These are phyloP conservation scores for Gastracanthus pulcherrimus DNA, from an alignment of 2,888 invertebrate species.

Conservation along the genomic window DNA sequence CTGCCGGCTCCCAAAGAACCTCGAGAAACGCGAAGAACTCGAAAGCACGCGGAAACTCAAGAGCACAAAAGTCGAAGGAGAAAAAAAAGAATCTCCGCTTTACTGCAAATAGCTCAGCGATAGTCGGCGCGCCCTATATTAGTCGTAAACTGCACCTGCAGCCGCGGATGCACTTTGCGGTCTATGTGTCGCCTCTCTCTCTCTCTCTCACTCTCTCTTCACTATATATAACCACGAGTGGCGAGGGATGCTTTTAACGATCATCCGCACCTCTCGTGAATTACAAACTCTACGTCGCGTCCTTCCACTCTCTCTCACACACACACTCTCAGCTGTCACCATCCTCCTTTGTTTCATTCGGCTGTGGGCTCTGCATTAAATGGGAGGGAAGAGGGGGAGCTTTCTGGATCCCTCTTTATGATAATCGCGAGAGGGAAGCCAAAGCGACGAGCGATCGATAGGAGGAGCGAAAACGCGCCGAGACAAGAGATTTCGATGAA, in stretches of 20 bases:
- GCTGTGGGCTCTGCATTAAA: too few relatives aligned
- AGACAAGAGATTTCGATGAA: constrained; percentile 20
- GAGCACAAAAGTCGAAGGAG: neutral
- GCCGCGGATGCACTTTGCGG: constrained; percentile 4
- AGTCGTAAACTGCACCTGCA: neutral
- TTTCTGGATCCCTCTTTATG: constrained; percentile 9
- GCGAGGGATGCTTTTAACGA: constrained; percentile 1
- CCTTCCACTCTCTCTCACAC: neutral
- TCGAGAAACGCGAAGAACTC: too few relatives aligned
- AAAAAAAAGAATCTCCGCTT: neutral
- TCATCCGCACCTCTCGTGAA: constrained; percentile 5
- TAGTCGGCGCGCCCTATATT: neutral
- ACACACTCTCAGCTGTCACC: neutral
- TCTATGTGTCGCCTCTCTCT: too few relatives aligned
- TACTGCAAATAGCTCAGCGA: neutral
- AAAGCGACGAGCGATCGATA: constrained; percentile 17
- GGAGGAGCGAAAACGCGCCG: neutral
- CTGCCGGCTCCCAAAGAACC: too few relatives aligned
- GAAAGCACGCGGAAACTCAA: neutral
- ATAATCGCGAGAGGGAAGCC: neutral
- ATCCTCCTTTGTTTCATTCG: neutral
- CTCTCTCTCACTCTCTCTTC: too few relatives aligned
- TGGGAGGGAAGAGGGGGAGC: too few relatives aligned
- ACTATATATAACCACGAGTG: too few relatives aligned
- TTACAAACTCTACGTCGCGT: neutral